Base-by-base conservation (phyloP, 2,888 invertebrate species). In the Leptopilina syphax region DNA sequence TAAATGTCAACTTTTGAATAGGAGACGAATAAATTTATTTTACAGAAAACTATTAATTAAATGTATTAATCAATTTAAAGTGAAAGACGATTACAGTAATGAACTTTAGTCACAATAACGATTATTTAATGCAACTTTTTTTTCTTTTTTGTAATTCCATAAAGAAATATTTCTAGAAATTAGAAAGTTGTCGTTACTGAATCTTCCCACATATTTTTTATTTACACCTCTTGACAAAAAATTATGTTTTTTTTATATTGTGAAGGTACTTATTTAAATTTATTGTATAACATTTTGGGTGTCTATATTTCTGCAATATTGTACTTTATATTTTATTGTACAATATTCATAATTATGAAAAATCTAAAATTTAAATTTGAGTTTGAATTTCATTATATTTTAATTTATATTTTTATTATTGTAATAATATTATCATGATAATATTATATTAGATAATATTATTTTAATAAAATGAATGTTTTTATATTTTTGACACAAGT, bases 111-210 rank as follows among this genome's bases (percentile, higher is more conserved):
- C 18, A 60, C 60, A 60, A 60, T 60, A 60, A 60, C 10, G 50
- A 50, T n/a, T n/a, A 60, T 60, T 60, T 60, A n/a, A 57, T n/a
- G 57, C 57, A 60, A 60, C 60, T 50, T 50, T 60, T n/a, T 60
- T 60, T 60, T 34, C 34, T 34, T 34, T 60, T 60, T 60, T 5
- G 60, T 60, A 57, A 57, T 57, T 57, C n/a, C 50, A 10, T 60
- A 13, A 60, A 18, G 6, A 18, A 60, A 18, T 12, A 60, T 12
- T 60, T n/a, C 60, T n/a, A 60, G 60, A 60, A 60, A 60, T 60
- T 60, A 18, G 60, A 60, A 60, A 60, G 60, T 60, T 60, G 60
- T 60, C 60, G n/a, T 18, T 7, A 60, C 3, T 12, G 18, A 60
- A 60, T 60, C 60, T 60, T 60, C 34, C 34, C 4, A 34, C n/a